These are phyloP conservation scores for Dicranocentrus wangi DNA, from an alignment of 2,888 invertebrate genomes.

Conservation along the genomic window DNA sequence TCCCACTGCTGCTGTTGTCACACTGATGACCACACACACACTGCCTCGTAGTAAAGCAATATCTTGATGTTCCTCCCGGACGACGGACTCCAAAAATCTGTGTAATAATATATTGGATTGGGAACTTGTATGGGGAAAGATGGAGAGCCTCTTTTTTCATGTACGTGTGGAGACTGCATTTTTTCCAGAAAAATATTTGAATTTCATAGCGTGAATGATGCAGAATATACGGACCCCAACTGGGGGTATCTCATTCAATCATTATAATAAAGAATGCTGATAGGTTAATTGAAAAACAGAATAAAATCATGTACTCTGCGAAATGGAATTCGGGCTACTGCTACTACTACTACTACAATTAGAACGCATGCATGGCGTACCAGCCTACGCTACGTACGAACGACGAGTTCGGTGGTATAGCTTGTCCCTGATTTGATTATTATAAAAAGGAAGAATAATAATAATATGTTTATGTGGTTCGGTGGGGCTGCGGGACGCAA, in stretches of 20 bases:
- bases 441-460: no score
- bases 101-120: not conserved
- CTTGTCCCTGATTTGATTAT: no score
- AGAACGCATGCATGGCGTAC: no score
- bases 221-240: not conserved
- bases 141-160: no score
- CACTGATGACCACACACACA: slow-evolving; percentile 32
- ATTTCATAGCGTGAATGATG: slow-evolving; percentile 37
- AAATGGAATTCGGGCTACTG: no score
- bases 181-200: slow-evolving; percentile 22
- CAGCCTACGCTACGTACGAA: no score
- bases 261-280: slow-evolving; percentile 32
- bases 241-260: slow-evolving; percentile 38
- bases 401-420: no score
- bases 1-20: not conserved
- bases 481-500: no score
- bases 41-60: slow-evolving; percentile 25
- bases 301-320: slow-evolving; percentile 16
- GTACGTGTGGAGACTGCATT: no score
- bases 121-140: not conserved
- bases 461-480: no score
- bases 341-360: no score
- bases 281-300: slow-evolving; percentile 51
- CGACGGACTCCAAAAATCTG: not conserved
- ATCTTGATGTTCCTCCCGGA: slow-evolving; percentile 13